Evolutionary conservation across 2,888 invertebrate genomes (phyloP).

Genomic region (Labia minor): DNA sequence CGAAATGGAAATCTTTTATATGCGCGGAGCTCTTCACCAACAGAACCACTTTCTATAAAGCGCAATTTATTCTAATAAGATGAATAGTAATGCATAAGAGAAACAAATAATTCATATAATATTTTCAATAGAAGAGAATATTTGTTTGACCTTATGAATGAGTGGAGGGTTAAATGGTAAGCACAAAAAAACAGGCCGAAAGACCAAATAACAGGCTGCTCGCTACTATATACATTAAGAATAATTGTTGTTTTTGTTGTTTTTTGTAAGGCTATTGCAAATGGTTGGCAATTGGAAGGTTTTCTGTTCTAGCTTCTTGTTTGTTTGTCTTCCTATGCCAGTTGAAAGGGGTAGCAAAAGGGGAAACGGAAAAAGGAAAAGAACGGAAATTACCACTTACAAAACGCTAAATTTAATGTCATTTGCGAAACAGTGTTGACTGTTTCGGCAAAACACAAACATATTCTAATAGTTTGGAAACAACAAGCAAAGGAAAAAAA

Average conservation of each 20-base stretch:
- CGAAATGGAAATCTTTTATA: constrained; percentile 1
- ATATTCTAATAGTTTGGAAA: background rate
- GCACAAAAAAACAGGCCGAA: constrained; percentile 3
- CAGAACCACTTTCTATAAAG: background rate
- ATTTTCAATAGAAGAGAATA: constrained; percentile 18
- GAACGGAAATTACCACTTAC: constrained; percentile 25
- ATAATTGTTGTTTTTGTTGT: constrained; percentile 22
- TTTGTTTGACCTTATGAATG: background rate
- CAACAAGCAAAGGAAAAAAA: no score
- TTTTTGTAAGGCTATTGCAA: constrained; percentile 19
- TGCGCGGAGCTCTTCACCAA: background rate
- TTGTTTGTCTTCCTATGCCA: constrained; percentile 19
- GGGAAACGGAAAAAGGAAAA: constrained; percentile 15
- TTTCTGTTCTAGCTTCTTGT: constrained; percentile 23
- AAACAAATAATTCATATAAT: constrained; percentile 15
- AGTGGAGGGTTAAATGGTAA: constrained; percentile 19
- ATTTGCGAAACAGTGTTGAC: constrained; percentile 23
- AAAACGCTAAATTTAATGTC: constrained; percentile 24
- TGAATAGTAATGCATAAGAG: background rate
- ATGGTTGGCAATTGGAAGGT: constrained; percentile 25
- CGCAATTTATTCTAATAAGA: constrained; percentile 3
- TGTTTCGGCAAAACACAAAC: background rate
- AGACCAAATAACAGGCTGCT: background rate
- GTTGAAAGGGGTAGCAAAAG: background rate
- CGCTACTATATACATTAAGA: constrained; percentile 19